Evolutionary conservation across 1,140 invertebrate species (phyloP).

Genomic region (Lordiphosa stackelbergi): DNA sequence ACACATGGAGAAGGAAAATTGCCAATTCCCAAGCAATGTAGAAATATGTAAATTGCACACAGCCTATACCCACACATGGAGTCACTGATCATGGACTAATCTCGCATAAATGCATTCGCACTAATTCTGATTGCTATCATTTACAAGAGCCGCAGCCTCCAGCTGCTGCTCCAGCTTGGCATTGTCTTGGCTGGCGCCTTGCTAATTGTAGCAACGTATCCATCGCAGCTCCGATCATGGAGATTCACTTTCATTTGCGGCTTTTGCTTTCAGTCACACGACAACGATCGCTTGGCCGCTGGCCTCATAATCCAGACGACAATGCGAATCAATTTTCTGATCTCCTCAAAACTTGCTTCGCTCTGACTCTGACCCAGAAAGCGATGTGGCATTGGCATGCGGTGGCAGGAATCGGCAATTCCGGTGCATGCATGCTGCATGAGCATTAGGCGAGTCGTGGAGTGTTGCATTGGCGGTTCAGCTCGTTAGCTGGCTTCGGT

Average conservation of each 20-base stretch:
- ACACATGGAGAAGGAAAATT: conserved; percentile 21
- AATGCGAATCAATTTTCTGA: conserved; percentile 51
- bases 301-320: conserved; percentile 47
- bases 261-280: conserved; percentile 60
- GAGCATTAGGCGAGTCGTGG: conserved; percentile 41
- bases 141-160: conserved; percentile 34
- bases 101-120: conserved; percentile 69
- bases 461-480: conserved; percentile 5
- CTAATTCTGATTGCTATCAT: conserved; percentile 73
- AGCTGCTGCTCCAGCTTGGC: conserved; percentile 22
- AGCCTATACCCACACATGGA: conserved; percentile 10
- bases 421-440: conserved; percentile 56
- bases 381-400: conserved; percentile 34
- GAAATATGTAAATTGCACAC: conserved; percentile 60
- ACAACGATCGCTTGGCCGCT: conserved; percentile 23
- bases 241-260: conserved; percentile 66
- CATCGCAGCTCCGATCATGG: conserved; percentile 7
- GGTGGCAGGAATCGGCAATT: conserved; percentile 57
- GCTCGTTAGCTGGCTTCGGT: conserved; percentile 30
- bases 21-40: conserved; percentile 22
- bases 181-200: conserved; percentile 45
- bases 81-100: conserved; percentile 33
- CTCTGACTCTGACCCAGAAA: conserved; percentile 59
- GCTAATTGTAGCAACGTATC: conserved; percentile 16
- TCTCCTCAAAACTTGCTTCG: conserved; percentile 34